These are phyloP conservation scores for Crepidodera aurea DNA, from an alignment of 2,888 invertebrate genomes.

Conservation along the genomic window DNA sequence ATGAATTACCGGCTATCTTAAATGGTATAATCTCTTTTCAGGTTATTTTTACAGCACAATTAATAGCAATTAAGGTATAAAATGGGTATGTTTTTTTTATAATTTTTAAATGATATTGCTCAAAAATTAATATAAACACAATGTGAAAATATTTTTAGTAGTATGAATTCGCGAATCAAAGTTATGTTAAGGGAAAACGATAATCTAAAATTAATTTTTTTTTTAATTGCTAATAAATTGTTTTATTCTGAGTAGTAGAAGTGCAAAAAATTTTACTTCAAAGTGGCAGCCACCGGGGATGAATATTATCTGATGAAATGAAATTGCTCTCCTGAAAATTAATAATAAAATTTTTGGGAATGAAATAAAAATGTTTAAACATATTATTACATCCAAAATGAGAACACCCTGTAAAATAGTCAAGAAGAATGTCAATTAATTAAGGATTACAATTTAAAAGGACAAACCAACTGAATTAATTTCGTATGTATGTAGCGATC, in stretches of 20 bases:
- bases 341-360: no score
- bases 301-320: no score
- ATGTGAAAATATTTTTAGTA: background rate
- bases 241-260: no score
- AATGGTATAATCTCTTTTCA: background rate
- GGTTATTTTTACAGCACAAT: background rate
- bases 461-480: constrained; percentile 1
- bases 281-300: no score
- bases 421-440: background rate
- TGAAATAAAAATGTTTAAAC: no score
- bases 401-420: background rate
- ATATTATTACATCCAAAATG: no score
- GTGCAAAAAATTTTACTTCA: no score
- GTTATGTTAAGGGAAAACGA: background rate
- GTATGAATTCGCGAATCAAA: no score
- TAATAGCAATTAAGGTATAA: background rate
- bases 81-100: background rate
- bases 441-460: constrained; percentile 1
- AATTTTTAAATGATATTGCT: background rate
- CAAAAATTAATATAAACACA: background rate
- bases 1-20: background rate
- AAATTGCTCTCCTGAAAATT: no score
- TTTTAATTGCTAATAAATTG: no score
- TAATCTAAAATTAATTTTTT: no score
- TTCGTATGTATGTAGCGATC: background rate